Base-by-base conservation (phyloP, 1,140 invertebrate genomes). In the Drosophila lowei region DNA sequence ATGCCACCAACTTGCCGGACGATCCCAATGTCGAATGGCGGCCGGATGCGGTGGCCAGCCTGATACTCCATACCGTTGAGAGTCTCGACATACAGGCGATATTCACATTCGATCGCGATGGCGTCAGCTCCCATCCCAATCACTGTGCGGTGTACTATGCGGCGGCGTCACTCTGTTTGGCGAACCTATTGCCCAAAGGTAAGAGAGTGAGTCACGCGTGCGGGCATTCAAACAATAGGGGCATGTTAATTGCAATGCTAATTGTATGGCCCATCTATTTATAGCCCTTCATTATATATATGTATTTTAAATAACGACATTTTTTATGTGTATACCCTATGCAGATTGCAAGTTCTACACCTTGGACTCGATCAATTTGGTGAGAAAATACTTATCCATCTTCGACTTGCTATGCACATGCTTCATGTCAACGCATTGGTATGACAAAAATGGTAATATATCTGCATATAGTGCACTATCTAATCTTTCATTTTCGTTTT, bases 101-200 rank as follows among this genome's bases (percentile, higher is more conserved):
- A 55, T 94, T 99, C 44, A 98, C 98, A 38, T 99, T 99, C 93
- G 98, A 99, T 92, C 94, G 95, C 86, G 92, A 95, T 88, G 98
- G 98, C 50, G 94, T 99, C 4, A 98, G 97, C 79, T 94, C 95
- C 7, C 98, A 99, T 92, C 92, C 93, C 25, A 99, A 99, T 93
- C 98, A 99, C 91, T 95, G 94, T 68, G 95, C 96, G 48, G 93
- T 97, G 64, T 97, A 96, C 90, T 95, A 95, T 92, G 95, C 95
- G 63, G 92, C 96, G 30, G 94, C 95, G 63, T 94, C 95, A 84
- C 92, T 97, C 73, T 95, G 95, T 79, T 93, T 96, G 75, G 94
- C 96, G 72, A 94, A 94, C 81, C 93, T 94, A 89, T 92, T 97
- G 92, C 96, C 96, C 77, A 92, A 93, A 90, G 93, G 95, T 95